Evolutionary conservation across 2,888 invertebrate species (phyloP), one percentile per base, ranked within the genome.

Genomic region (Helobdella robusta): DNA sequence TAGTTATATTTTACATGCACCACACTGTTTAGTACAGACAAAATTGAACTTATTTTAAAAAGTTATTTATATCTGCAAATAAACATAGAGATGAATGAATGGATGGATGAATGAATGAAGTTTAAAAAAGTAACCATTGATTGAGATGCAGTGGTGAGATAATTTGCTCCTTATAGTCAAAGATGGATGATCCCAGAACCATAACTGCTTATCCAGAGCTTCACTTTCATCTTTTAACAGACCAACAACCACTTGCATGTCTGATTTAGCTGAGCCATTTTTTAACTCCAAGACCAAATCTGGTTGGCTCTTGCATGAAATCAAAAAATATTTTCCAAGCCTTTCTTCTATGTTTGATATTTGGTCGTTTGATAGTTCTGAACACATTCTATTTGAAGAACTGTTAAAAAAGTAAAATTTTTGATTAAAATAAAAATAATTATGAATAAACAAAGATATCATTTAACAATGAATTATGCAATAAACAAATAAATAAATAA

Each of bases 311-410:
- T 61, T 61, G 23, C 30, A 36, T 32, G 54, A 54, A 34, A 66
- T 66, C 23, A 44, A 34, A 44, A 66, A 62, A 34, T 54, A 66
- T 35, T 66, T 66, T 15, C 66, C 66, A 8, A 64, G 64, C 25
- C 56, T 30, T 40, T 60, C 28, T 40, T 60, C 60, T 4, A 60
- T 20, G 35, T 60, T 60, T 1, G 60, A 25, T 6, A 46, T 44
- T 40, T 20, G 20, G 32, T n/a, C n/a, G n/a, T n/a, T n/a, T n/a
- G n/a, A n/a, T n/a, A n/a, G n/a, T n/a, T n/a, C n/a, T n/a, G n/a
- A 48, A 4, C n/a, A 23, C 48, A 48, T 23, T 48, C 2, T 48
- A 18, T 48, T 48, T 48, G 20, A 20, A 48, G 25, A 48, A 48
- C 25, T 48, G 23, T 11, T 48, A 48, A 15, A 48, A 48, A 48